Conservation (phyloP, 2,888 invertebrate species). For the Loripinus fragilis region DNA sequence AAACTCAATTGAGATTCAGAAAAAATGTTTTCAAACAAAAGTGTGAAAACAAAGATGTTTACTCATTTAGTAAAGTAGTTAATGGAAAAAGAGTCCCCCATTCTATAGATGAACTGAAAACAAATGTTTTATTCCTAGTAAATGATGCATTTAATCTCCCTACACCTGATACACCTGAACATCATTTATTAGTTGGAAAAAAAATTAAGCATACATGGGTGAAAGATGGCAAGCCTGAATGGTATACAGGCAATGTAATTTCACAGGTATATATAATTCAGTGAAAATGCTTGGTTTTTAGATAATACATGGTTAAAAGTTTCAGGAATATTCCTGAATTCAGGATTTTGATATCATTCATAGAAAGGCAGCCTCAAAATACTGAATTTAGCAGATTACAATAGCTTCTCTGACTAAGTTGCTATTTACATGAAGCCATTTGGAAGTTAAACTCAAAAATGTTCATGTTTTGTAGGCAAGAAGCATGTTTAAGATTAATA, state of each 20-base stretch:
- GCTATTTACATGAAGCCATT: no score
- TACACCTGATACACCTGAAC: background rate
- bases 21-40: conserved; percentile 35
- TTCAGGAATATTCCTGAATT: no score
- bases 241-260: conserved; percentile 32
- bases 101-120: conserved; percentile 27
- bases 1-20: conserved; percentile 40
- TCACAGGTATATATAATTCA: conserved; percentile 36
- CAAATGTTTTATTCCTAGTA: conserved; percentile 24
- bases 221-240: conserved; percentile 17
- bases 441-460: no score
- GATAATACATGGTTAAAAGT: no score
- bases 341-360: no score
- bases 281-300: no score
- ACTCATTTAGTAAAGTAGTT: background rate
- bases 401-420: no score
- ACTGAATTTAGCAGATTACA: no score
- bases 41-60: background rate
- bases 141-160: background rate
- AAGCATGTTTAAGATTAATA: no score
- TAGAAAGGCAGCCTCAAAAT: no score
- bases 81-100: conserved; percentile 18
- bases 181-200: conserved; percentile 23
- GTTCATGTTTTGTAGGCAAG: no score
- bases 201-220: conserved; percentile 18